Conservation (phyloP, 1,140 invertebrate genomes). For the Cydia splendana region DNA sequence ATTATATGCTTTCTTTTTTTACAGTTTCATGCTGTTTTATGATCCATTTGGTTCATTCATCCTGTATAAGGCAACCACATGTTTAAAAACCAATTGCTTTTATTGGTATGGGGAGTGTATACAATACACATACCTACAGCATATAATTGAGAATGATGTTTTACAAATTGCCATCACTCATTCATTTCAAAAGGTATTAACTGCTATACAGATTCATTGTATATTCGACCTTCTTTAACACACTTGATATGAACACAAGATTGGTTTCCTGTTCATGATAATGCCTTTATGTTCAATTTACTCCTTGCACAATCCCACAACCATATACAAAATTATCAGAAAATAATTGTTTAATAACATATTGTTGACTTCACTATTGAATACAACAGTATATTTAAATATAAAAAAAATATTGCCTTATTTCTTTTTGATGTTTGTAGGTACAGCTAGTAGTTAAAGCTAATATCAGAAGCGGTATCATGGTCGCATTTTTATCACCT, state of each 20-base stretch:
- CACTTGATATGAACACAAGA: not conserved
- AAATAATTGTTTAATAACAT: not conserved
- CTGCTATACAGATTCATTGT: not conserved
- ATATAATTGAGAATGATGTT: constrained; percentile 2
- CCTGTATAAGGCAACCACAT: not conserved
- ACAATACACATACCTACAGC: no score
- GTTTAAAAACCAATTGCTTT: not conserved
- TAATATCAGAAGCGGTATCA: no score
- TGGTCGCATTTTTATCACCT: no score
- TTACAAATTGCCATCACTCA: not conserved
- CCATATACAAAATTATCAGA: not conserved
- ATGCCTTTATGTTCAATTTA: not conserved
- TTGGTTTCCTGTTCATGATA: not conserved
- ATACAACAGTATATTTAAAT: not conserved
- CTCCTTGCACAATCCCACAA: not conserved
- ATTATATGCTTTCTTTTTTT: no score
- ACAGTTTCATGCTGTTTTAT: no score
- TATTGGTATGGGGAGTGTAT: not conserved
- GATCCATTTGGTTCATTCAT: no score
- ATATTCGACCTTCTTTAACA: not conserved
- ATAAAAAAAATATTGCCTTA: not conserved
- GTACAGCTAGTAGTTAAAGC: no score
- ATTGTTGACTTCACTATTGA: not conserved
- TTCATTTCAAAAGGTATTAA: not conserved
- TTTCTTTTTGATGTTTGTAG: not conserved